These are phyloP conservation scores for Regulus satrapa DNA, from an alignment of 2,113 vertebrate species.

Conservation along the genomic window DNA sequence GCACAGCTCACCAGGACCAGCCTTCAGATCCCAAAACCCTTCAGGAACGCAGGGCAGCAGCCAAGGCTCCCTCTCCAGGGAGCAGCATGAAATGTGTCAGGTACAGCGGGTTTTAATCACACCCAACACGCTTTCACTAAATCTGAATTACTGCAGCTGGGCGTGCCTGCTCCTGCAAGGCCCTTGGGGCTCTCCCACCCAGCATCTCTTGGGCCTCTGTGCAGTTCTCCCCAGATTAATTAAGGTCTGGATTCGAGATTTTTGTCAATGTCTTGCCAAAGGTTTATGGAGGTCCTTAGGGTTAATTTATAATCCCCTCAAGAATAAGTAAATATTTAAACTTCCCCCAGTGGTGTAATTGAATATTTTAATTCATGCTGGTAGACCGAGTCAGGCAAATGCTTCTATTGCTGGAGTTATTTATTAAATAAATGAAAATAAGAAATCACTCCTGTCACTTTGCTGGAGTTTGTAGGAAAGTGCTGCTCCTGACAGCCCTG, in stretches of 20 bases:
- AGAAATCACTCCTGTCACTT: neutral
- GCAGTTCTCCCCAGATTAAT: neutral
- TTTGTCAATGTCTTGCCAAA: neutral
- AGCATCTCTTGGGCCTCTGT: rapidly evolving
- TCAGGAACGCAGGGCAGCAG: neutral
- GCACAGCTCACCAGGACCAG: neutral
- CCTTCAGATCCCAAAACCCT: neutral
- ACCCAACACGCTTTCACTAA: neutral
- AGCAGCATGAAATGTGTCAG: neutral
- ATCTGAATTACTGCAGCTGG: neutral
- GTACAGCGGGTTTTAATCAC: neutral
- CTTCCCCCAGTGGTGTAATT: neutral
- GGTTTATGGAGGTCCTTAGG: constrained; percentile 19
- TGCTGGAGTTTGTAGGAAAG: neutral
- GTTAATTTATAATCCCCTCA: constrained; percentile 40
- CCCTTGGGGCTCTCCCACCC: neutral
- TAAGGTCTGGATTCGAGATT: neutral
- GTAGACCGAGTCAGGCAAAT: neutral
- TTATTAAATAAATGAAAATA: neutral
- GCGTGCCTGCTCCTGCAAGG: neutral
- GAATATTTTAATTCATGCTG: constrained; percentile 19
- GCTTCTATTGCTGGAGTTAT: neutral
- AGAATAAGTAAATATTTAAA: constrained; percentile 56
- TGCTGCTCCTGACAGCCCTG: rapidly evolving
- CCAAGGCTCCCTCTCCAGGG: neutral